Evolutionary conservation across 2,113 vertebrate species (phyloP).

Genomic region (Oncorhynchus nerka): DNA sequence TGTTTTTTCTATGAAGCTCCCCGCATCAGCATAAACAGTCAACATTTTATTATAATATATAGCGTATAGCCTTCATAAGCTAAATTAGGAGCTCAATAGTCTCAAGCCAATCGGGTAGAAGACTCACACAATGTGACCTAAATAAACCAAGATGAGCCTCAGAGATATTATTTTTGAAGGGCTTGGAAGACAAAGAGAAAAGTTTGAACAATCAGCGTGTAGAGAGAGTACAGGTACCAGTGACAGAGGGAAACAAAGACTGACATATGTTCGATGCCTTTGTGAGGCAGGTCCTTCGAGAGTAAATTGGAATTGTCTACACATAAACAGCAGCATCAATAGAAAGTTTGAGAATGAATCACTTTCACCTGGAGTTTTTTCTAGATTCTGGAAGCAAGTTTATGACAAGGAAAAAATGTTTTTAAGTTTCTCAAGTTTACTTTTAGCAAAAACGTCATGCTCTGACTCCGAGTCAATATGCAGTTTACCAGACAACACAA

Average conservation of each 20-base stretch:
- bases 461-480: slow-evolving; percentile 2
- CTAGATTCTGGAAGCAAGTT: neutral
- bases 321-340: slow-evolving; percentile 5
- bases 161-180: neutral
- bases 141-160: slow-evolving; percentile 20
- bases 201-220: slow-evolving; percentile 12
- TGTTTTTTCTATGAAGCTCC: too few species aligned
- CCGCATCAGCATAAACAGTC: neutral
- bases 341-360: neutral
- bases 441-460: neutral
- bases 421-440: neutral
- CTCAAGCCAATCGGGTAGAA: slow-evolving; percentile 3
- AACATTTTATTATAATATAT: too few species aligned
- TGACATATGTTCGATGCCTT: neutral
- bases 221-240: neutral
- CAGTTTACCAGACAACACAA: slow-evolving; percentile 3
- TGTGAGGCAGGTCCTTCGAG: slow-evolving; percentile 1
- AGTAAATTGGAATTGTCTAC: slow-evolving; percentile 2
- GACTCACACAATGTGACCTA: slow-evolving; percentile 19
- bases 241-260: slow-evolving; percentile 10
- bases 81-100: neutral
- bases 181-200: slow-evolving; percentile 2
- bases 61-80: neutral
- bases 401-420: neutral
- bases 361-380: neutral